These are phyloP conservation scores for Odobenus rosmarus DNA, from an alignment of 2,113 vertebrate species.

Conservation along the genomic window DNA sequence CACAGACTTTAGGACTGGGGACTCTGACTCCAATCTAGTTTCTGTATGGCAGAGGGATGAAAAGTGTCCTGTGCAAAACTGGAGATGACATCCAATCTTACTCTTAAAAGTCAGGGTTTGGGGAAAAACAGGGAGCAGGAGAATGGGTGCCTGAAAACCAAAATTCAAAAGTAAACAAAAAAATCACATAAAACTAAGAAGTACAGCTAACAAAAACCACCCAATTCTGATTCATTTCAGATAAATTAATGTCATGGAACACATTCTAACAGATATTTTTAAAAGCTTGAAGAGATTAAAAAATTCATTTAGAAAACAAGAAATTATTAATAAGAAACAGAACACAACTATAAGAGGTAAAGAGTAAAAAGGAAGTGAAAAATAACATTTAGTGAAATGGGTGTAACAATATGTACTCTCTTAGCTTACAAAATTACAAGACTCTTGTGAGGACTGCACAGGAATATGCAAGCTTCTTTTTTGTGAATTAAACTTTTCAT, in stretches of 20 bases:
- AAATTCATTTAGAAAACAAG: slow-evolving; percentile 30
- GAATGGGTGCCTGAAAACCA: background rate
- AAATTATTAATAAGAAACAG: slow-evolving; percentile 2
- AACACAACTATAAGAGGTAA: background rate
- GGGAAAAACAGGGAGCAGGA: background rate
- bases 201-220: background rate
- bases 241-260: slow-evolving; percentile 8
- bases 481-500: background rate
- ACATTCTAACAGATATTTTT: background rate
- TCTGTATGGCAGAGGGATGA: background rate
- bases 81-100: background rate
- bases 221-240: background rate
- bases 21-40: background rate
- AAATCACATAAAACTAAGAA: background rate
- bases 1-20: background rate
- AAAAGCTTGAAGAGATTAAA: background rate
- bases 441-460: background rate
- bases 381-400: background rate
- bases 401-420: background rate
- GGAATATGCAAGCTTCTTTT: background rate
- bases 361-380: background rate
- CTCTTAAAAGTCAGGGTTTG: background rate
- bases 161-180: background rate
- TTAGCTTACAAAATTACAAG: background rate
- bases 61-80: background rate